These are phyloP conservation scores for Myotis lucifugus DNA, from an alignment of 2,113 vertebrate genomes.

Conservation along the genomic window DNA sequence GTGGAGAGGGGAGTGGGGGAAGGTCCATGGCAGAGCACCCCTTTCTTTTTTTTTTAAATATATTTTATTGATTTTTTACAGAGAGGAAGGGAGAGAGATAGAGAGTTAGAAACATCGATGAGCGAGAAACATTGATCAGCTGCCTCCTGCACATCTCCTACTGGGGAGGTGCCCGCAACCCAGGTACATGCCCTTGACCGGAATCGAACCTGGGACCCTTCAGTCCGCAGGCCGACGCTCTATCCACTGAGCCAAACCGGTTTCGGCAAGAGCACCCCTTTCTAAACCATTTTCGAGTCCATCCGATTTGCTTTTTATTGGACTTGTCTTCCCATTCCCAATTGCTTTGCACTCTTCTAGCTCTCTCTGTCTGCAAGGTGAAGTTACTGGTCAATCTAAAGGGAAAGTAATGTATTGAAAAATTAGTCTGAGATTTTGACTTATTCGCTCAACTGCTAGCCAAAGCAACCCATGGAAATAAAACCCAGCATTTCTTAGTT, in stretches of 20 bases:
- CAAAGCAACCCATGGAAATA: neutral
- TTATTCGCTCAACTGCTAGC: neutral
- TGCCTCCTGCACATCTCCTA: too few species aligned
- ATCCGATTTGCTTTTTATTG: neutral
- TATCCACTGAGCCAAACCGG: too few species aligned
- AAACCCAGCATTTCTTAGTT: neutral
- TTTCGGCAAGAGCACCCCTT: neutral
- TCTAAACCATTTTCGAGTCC: neutral
- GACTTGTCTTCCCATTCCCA: neutral
- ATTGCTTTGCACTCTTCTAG: neutral
- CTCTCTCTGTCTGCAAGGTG: neutral
- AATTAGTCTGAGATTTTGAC: neutral
- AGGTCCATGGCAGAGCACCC: neutral
- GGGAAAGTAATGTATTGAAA: neutral
- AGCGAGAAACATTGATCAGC: too few species aligned
- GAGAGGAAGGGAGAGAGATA: too few species aligned
- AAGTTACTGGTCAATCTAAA: conserved; percentile 1
- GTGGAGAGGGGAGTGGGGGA: neutral
- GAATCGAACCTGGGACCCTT: too few species aligned
- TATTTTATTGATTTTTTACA: too few species aligned
- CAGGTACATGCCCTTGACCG: too few species aligned
- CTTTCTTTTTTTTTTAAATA: too few species aligned
- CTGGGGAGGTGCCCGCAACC: too few species aligned
- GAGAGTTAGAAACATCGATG: too few species aligned
- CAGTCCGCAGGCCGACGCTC: too few species aligned